Evolutionary conservation across 2,797 vertebrate genomes (phyloP).

Genomic region (Momotus momota): DNA sequence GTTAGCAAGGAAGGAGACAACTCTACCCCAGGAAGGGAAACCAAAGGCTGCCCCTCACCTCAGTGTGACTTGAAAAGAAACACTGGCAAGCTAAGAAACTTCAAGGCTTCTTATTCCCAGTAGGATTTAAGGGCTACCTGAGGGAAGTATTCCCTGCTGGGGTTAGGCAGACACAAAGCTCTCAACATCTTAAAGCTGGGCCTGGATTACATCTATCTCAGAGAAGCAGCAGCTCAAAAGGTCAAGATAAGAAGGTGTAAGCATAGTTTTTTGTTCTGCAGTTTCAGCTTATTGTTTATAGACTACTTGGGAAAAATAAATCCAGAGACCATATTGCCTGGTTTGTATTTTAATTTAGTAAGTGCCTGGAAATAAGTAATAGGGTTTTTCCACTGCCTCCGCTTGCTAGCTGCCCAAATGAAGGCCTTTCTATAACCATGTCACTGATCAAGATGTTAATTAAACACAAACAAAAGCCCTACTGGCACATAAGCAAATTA

Average conservation of each 20-base stretch:
- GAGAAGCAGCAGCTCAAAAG: not conserved
- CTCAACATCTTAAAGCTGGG: not conserved
- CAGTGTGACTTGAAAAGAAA: not conserved
- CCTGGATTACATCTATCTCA: not conserved
- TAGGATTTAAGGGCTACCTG: not conserved
- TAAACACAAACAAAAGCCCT: not conserved
- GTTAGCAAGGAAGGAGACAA: not conserved
- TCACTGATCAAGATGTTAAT: conserved; percentile 10
- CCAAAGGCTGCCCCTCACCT: not conserved
- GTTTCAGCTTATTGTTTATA: conserved; percentile 39
- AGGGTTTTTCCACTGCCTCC: conserved; percentile 21
- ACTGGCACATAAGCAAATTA: conserved; percentile 35
- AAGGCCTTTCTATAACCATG: not conserved
- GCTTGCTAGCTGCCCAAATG: conserved; percentile 9
- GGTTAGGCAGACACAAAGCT: not conserved
- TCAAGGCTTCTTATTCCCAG: not conserved
- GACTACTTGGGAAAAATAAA: conserved; percentile 59
- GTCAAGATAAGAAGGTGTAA: not conserved
- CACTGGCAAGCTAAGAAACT: not conserved
- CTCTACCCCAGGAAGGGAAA: not conserved
- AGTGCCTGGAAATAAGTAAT: conserved; percentile 52
- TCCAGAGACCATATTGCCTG: conserved; percentile 28
- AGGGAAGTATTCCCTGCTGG: not conserved
- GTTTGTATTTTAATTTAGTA: conserved; percentile 64
- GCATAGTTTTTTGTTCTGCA: not conserved